phyloP scores from a whole-genome alignment of 2,888 invertebrate genomes.

The Athetis lepigone region DNA sequence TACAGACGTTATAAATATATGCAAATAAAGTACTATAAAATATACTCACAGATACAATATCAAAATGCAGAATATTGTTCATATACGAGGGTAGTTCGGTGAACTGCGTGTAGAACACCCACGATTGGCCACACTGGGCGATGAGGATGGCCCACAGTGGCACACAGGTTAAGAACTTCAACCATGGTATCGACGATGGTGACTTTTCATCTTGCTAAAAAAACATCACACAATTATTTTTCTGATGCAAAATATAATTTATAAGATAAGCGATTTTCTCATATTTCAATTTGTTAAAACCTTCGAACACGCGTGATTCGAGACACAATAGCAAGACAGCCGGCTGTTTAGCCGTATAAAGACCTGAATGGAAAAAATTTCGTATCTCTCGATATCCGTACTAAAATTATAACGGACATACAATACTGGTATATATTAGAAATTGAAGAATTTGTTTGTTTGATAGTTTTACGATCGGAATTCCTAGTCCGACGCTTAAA shows the following conservation, averaged over 20 bases:
- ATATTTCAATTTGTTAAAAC: no score
- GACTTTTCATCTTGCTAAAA: conserved; percentile 87
- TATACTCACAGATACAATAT: conserved; percentile 92
- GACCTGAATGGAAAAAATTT: no score
- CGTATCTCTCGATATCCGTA: no score
- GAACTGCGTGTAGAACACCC: conserved; percentile 96
- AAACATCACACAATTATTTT: background rate
- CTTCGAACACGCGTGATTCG: no score
- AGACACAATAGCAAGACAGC: no score
- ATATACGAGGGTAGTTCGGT: conserved; percentile 96
- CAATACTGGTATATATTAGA: no score
- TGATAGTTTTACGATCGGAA: no score
- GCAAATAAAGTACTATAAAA: background rate
- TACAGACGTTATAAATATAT: background rate
- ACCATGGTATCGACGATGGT: conserved; percentile 93
- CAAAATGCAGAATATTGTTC: conserved; percentile 95
- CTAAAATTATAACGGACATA: no score
- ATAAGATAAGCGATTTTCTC: no score
- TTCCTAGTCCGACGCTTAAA: no score
- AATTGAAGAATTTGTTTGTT: no score
- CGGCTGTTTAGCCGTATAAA: no score
- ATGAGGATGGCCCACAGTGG: conserved; percentile 96
- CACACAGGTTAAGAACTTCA: conserved; percentile 92
- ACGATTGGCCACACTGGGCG: conserved; percentile 95
- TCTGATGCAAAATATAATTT: conserved; percentile 1